Base-by-base conservation (phyloP, 1,140 invertebrate species). In the Drosophila leontia region DNA sequence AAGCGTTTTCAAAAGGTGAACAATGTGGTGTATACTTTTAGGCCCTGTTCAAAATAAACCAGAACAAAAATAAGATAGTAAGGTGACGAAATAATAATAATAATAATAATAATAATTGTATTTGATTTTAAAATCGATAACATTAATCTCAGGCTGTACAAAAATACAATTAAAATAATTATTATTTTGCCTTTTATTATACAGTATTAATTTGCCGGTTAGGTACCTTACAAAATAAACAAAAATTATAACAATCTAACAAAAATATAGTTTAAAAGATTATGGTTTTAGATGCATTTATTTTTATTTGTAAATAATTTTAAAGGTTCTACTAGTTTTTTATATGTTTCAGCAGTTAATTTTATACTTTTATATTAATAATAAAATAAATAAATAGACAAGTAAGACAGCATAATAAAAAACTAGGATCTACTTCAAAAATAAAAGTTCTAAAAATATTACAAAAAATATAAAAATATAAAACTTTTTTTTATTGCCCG, bases 11-110 rank as follows among this genome's bases (percentile, higher is more conserved):
- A 37, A 42, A 29, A 1, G 9, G 2, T 23, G 6, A 12, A 15
- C 2, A 13, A 48, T 9, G 7, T 26, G 45, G 17, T 23, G 69
- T 26, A 72, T 71, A 71, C 69, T 71, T 72, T 72, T 71, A 29
- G 69, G 69, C 53, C 15, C 48, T 7, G 3, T 12, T 50, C 12
- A 12, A 23, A 17, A 65, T 39, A 15, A 35, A 15, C 26, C 7
- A 8, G 3, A 17, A 8, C 7, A 7, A 34, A 34, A 60, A 64
- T 60, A 13, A 15, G 37, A 23, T 0, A 23, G n/a, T 58, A 7
- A 8, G 15, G 7, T 63, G 35, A 63, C 17, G 19, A 42, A 29
- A n/a, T 26, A 26, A 26, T 26, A 26, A 26, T 26, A 26, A 26
- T 26, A 26, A 26, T 26, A 26, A 26, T 26, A 23, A 23, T 23